Base-by-base conservation (phyloP, 2,888 invertebrate genomes). In the Caenorhabditis sp. region DNA sequence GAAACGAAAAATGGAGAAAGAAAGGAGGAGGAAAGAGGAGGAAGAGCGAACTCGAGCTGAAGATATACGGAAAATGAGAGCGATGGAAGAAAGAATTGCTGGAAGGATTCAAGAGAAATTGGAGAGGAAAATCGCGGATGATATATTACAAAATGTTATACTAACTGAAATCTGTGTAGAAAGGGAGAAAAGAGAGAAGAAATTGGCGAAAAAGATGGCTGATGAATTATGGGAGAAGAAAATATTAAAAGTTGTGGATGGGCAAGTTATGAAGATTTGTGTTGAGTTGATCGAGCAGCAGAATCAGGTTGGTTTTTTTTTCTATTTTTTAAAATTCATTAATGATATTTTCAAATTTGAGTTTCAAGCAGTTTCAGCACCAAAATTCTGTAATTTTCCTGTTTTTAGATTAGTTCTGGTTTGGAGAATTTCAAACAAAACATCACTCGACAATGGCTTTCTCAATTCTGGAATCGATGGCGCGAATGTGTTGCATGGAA, bases 391-490 rank as follows among this genome's bases (percentile, higher is more conserved):
- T n/a, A n/a, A n/a, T n/a, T n/a, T n/a, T n/a, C n/a, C n/a, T n/a
- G n/a, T n/a, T 36, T 36, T 36, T 10, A 36, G 43, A 43, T 43
- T 43, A 5, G 52, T 26, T 56, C 58, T 7, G 62, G 62, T 10
- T 31, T 76, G 43, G 56, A 31, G 0, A 20, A 20, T 12, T 62
- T 76, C 62, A 50, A 67, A 23, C 58, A 70, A 7, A 56, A 49
- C 12, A 26, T 81, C 52, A 38, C 62, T 10, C 38, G 23, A 12
- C 66, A 70, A 26, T 82, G 82, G 82, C 57, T 82, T 23, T 50
- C 62, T 12, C 82, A 82, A 53, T 82, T 82, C 60, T 78, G 78
- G 74, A 73, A 80, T 64, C 73, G 66, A 17, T 82, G 82, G 82
- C 70, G 76, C 50, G 67, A 58, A 7, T 69, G 67, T 38, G 80